Evolutionary conservation across 2,113 vertebrate genomes (phyloP).

Genomic region (Bubo scandiacus): DNA sequence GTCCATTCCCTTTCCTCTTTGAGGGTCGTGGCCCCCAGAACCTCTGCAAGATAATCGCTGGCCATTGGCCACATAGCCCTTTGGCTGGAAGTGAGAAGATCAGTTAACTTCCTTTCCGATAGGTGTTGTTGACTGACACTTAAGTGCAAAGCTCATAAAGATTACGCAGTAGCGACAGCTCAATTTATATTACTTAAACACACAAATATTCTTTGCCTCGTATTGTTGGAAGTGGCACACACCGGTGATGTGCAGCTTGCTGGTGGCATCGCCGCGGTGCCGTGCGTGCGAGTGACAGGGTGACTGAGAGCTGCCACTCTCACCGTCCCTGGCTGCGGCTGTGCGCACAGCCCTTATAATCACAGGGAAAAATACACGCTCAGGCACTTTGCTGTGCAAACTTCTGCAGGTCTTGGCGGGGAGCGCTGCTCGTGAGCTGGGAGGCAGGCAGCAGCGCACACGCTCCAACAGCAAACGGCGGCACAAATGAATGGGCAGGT

Average conservation of each 20-base stretch:
- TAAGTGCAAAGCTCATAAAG: background rate
- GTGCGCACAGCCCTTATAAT: background rate
- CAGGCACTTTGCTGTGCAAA: background rate
- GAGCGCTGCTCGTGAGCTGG: background rate
- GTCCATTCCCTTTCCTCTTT: background rate
- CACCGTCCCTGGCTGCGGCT: background rate
- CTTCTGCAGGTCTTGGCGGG: background rate
- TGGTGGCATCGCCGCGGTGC: fast-evolving
- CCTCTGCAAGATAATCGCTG: background rate
- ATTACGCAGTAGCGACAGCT: background rate
- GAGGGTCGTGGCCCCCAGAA: background rate
- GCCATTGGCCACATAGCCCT: fast-evolving
- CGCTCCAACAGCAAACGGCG: fast-evolving
- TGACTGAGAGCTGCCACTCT: background rate
- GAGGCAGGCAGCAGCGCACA: background rate
- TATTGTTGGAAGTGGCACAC: background rate
- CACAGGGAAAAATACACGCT: background rate
- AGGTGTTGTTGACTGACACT: background rate
- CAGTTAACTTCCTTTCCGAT: background rate
- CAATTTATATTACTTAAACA: background rate
- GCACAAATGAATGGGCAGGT: background rate
- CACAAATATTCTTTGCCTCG: background rate
- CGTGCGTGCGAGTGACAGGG: fast-evolving
- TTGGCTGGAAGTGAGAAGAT: background rate
- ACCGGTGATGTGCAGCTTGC: background rate